Evolutionary conservation across 1,140 invertebrate genomes (phyloP).

Genomic region (Drosophila parabipectinata): DNA sequence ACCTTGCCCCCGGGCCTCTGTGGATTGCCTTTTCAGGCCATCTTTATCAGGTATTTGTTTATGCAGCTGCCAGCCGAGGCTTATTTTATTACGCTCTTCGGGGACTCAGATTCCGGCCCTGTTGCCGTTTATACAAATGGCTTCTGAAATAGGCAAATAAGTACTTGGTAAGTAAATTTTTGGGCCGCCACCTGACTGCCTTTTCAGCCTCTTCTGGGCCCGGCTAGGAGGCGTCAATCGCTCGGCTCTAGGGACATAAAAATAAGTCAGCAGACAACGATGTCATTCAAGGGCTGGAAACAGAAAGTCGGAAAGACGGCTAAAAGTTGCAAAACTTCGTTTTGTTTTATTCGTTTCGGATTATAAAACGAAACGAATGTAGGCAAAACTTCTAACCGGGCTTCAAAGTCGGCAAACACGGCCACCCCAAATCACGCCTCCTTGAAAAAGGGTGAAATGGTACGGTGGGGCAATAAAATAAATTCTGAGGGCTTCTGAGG

Average conservation of each 20-base stretch:
- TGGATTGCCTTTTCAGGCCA: constrained; percentile 13
- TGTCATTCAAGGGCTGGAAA: constrained; percentile 73
- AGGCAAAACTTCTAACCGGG: constrained; percentile 55
- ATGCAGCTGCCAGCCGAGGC: constrained; percentile 66
- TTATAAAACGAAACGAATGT: constrained; percentile 76
- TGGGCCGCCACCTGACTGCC: constrained; percentile 46
- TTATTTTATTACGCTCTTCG: constrained; percentile 72
- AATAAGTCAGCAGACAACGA: constrained; percentile 70
- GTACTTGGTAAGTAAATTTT: constrained; percentile 80
- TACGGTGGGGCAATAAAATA: constrained; percentile 14
- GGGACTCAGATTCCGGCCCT: constrained; percentile 6
- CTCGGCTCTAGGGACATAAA: constrained; percentile 59
- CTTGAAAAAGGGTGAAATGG: neutral
- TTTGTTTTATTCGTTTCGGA: constrained; percentile 74
- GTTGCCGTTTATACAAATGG: constrained; percentile 64
- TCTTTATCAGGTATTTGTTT: constrained; percentile 78
- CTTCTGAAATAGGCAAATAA: constrained; percentile 77
- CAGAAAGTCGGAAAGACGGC: constrained; percentile 45
- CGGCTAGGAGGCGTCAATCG: constrained; percentile 24
- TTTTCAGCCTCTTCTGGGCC: neutral
- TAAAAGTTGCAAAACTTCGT: constrained; percentile 72
- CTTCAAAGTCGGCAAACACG: constrained; percentile 65
- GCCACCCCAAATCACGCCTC: constrained; percentile 45
- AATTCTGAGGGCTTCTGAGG: neutral
- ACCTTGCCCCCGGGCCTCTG: neutral